Base-by-base conservation (phyloP, 2,113 vertebrate genomes). In the Enhydra lutris region DNA sequence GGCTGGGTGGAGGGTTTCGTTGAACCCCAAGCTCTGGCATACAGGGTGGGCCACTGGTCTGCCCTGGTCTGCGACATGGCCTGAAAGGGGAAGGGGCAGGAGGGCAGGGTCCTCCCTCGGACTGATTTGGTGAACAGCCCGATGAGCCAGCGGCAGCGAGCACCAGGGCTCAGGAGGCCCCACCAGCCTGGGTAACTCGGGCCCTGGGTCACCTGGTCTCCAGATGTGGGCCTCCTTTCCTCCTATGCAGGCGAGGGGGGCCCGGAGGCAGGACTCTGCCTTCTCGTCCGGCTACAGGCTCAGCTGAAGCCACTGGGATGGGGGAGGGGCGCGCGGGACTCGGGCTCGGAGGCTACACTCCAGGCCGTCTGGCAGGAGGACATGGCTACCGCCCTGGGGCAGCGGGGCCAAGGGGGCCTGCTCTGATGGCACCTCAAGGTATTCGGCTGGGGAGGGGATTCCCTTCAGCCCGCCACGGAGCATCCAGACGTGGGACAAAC, bases 211-310 rank as follows among this genome's bases (percentile, higher is more conserved):
- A 93, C 52, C 91, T 88, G 84, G 95, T 42, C 50, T 73, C 50
- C 88, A 94, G 61, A 87, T 95, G 80, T 80, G 78, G 17, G 26
- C 21, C 36, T 74, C 69, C 55, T 45, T 39, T 10, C 2, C 26
- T 26, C 34, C 69, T 50, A 11, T 52, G 12, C 10, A 0, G 14
- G 6, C 12, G 39, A 1, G 2, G 18, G 31, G 31, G 59, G 26
- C 36, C 13, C 23, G 11, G 23, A 76, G 36, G 50, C 17, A 69
- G 7, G 11, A 36, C 34, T 47, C 55, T 50, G 29, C 65, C 47
- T 36, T 26, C 31, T 18, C 55, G 23, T 61, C 23, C 29, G 59
- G 31, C 47, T 34, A 14, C 21, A n/a, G 47, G 21, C 18, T 67
- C 52, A 18, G 42, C 11, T 4, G 10, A 23, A 52, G 45, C 50